These are phyloP conservation scores for Penaeus chinensis DNA, from an alignment of 1,140 invertebrate species.

Conservation along the genomic window DNA sequence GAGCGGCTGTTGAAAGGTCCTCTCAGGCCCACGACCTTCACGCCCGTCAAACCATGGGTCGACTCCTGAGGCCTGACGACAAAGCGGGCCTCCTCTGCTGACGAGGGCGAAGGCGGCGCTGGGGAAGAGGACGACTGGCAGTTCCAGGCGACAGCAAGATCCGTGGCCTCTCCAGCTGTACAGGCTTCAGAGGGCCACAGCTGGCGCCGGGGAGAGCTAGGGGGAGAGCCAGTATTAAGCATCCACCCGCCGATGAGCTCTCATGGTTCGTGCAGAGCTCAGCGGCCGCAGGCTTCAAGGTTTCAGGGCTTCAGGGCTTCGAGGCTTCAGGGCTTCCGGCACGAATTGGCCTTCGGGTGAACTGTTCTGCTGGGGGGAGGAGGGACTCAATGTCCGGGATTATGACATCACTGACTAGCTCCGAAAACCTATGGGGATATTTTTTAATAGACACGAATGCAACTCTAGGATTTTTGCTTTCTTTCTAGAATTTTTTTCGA, in stretches of 20 bases:
- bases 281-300: not conserved
- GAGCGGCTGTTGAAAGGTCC: not conserved
- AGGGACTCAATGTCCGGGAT: no score
- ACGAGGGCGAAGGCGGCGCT: not conserved
- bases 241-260: constrained; percentile 24
- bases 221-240: constrained; percentile 16
- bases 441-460: no score
- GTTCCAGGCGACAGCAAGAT: not conserved
- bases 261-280: not conserved
- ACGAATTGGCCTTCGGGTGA: no score
- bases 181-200: constrained; percentile 29
- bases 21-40: not conserved
- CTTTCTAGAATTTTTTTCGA: no score
- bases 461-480: no score
- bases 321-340: not conserved
- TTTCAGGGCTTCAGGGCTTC: no score
- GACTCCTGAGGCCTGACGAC: not conserved
- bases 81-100: not conserved
- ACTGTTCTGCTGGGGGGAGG: no score
- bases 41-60: not conserved
- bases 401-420: no score
- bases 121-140: not conserved
- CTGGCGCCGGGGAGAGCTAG: constrained; percentile 19
- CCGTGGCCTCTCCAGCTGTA: not conserved
- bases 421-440: no score